Evolutionary conservation across 2,888 invertebrate genomes (phyloP).

Genomic region (Xanthorhoe designata): DNA sequence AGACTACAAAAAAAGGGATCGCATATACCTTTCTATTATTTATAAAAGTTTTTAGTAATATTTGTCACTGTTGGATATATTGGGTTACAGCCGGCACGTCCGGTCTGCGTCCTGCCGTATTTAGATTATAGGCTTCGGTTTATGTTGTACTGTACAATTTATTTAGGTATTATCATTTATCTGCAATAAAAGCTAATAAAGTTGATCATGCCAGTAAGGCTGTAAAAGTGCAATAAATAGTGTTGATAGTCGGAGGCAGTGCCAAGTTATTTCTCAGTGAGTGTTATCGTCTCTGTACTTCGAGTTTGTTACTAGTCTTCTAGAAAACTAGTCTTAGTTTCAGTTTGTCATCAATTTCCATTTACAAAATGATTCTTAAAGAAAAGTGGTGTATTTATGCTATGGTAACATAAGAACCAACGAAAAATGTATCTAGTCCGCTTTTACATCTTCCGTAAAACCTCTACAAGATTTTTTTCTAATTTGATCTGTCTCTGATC

Average conservation of each 20-base stretch:
- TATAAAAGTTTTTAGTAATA: neutral
- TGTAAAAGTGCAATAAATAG: constrained; percentile 1
- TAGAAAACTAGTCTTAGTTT: neutral
- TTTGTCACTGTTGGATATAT: neutral
- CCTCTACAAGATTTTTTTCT: neutral
- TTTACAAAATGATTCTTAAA: neutral
- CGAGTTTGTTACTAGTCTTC: neutral
- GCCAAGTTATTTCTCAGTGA: neutral
- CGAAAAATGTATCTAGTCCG: neutral
- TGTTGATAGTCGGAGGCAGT: neutral
- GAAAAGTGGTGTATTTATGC: constrained; percentile 17
- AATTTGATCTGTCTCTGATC: neutral
- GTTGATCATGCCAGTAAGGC: neutral
- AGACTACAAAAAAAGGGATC: neutral
- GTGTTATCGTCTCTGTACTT: neutral
- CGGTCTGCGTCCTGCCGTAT: neutral
- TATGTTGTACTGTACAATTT: neutral
- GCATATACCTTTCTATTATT: neutral
- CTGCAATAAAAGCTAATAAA: constrained; percentile 4
- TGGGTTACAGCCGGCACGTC: neutral
- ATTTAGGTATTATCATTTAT: constrained; percentile 1
- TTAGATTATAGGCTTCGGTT: neutral
- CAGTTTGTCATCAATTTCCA: neutral
- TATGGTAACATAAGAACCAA: constrained; percentile 12
- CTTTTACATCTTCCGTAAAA: neutral